Conservation (phyloP, 2,888 invertebrate species). For the Ichneumoninae sp. region DNA sequence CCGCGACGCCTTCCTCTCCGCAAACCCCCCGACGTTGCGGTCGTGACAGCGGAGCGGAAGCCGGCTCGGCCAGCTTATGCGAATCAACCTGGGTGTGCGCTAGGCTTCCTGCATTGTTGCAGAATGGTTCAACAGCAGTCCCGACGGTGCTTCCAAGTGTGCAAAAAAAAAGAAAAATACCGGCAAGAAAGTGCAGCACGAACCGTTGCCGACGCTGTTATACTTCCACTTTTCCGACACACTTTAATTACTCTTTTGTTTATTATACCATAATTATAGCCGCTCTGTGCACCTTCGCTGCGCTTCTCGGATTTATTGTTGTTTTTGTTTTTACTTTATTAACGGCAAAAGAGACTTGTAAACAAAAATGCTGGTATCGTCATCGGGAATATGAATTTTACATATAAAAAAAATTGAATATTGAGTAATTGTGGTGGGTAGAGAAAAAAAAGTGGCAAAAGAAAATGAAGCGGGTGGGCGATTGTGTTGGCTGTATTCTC, state of each 20-base stretch:
- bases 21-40: conserved; percentile 18
- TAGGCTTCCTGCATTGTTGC: conserved; percentile 49
- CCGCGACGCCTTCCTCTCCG: conserved; percentile 40
- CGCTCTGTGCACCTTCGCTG: conserved; percentile 14
- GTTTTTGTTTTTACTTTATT: conserved; percentile 7
- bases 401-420: background rate
- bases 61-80: conserved; percentile 23
- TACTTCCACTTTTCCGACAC: conserved; percentile 7
- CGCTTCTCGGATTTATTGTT: conserved; percentile 11
- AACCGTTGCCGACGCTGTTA: background rate
- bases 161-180: background rate
- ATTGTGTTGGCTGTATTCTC: background rate
- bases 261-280: conserved; percentile 52
- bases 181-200: conserved; percentile 13
- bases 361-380: background rate
- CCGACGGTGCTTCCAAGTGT: conserved; percentile 44
- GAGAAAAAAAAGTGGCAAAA: background rate
- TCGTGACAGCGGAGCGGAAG: conserved; percentile 13
- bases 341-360: background rate
- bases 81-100: conserved; percentile 15
- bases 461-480: background rate
- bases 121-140: conserved; percentile 29
- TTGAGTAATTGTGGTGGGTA: background rate
- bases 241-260: conserved; percentile 60
- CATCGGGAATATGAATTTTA: background rate